A percentile compares a stretch with the other conserved stretches of the same genome.
phyloP scores from a whole-genome alignment of 2,888 invertebrate genomes.

The Beris morrisii region DNA sequence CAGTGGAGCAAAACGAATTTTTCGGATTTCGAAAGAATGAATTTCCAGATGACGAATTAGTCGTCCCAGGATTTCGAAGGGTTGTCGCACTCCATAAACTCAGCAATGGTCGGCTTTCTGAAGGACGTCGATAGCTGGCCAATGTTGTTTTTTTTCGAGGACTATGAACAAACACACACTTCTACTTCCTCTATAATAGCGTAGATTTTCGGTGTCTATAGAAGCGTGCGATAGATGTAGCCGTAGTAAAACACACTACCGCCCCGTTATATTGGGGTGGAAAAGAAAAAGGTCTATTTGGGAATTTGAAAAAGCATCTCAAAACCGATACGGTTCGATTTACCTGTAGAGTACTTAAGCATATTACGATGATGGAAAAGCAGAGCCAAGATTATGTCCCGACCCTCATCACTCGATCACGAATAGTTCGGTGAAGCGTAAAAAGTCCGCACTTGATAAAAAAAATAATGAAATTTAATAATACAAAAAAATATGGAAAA shows the following conservation, averaged over 20 bases:
- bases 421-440: slow-evolving; percentile 17
- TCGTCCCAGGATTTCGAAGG: slow-evolving; percentile 2
- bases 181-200: too few species aligned
- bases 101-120: too few species aligned
- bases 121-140: too few species aligned
- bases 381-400: slow-evolving; percentile 18
- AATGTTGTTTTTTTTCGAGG: too few species aligned
- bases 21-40: slow-evolving; percentile 37
- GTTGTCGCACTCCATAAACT: too few species aligned
- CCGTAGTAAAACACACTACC: too few species aligned
- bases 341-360: slow-evolving; percentile 18
- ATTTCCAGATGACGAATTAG: slow-evolving; percentile 38
- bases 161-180: too few species aligned
- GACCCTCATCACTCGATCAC: slow-evolving; percentile 17
- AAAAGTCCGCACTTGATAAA: neutral
- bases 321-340: slow-evolving; percentile 21
- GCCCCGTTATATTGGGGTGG: too few species aligned
- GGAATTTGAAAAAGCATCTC: slow-evolving; percentile 19
- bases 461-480: too few species aligned
- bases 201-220: too few species aligned
- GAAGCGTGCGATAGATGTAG: too few species aligned
- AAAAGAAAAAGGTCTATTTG: neutral
- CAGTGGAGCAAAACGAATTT: slow-evolving; percentile 38
- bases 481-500: too few species aligned
- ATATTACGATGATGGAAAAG: slow-evolving; percentile 13